phyloP scores from a whole-genome alignment of 2,113 vertebrate genomes.

The Rhynchomys soricoides region DNA sequence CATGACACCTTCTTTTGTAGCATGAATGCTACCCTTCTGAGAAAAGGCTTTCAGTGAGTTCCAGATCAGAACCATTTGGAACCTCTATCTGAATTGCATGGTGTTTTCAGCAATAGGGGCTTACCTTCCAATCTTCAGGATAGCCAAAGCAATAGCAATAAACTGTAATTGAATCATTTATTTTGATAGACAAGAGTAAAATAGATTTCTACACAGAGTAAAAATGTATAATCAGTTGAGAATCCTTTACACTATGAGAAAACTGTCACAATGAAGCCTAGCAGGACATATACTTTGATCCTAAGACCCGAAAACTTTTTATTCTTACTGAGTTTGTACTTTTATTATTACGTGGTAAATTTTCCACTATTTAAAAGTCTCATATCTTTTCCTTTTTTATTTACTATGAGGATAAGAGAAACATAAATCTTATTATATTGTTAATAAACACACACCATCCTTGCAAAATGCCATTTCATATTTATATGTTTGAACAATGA shows the following conservation, averaged over 20 bases:
- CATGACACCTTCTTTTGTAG: background rate
- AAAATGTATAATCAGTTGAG: background rate
- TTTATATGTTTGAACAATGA: slow-evolving; percentile 22
- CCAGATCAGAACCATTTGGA: background rate
- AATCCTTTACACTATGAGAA: background rate
- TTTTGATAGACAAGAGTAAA: background rate
- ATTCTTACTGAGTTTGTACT: background rate
- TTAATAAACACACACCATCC: slow-evolving; percentile 49
- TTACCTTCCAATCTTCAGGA: background rate
- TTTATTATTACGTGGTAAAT: background rate
- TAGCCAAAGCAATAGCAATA: background rate
- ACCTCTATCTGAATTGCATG: background rate
- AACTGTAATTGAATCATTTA: background rate
- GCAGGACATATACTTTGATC: background rate
- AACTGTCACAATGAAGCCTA: background rate
- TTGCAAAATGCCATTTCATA: slow-evolving; percentile 38
- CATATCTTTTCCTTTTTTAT: background rate
- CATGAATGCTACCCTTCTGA: background rate
- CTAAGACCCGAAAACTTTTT: background rate
- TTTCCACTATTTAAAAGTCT: background rate
- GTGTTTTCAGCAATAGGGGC: background rate
- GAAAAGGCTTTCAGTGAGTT: background rate
- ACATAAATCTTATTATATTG: background rate
- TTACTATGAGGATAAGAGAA: background rate
- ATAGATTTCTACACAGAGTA: background rate